A percentile compares a stretch with the other conserved stretches of the same genome.
Evolutionary conservation across 2,797 vertebrate species (phyloP).

Genomic region (Aphelocoma californica): DNA sequence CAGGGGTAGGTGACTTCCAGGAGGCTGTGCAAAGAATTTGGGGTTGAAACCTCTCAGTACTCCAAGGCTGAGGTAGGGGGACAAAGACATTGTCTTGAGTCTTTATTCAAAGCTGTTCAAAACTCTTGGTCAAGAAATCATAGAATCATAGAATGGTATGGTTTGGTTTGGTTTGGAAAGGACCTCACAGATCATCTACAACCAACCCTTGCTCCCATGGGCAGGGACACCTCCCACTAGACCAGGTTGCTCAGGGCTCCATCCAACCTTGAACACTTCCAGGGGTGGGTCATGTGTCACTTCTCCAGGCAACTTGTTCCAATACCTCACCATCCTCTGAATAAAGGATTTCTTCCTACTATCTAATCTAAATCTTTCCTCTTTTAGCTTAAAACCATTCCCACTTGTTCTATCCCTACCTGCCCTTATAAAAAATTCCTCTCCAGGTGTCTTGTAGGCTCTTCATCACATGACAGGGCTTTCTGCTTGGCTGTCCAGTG

Average conservation of each 20-base stretch:
- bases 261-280: background rate
- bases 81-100: background rate
- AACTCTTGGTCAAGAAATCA: background rate
- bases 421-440: background rate
- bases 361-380: background rate
- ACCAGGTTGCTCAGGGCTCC: background rate
- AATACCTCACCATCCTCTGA: background rate
- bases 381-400: background rate
- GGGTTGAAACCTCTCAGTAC: background rate
- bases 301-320: background rate
- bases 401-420: fast-evolving
- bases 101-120: background rate
- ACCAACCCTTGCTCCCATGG: background rate
- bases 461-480: background rate
- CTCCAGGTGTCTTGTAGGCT: background rate
- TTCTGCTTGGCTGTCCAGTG: background rate
- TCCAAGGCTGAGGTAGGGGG: background rate
- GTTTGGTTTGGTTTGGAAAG: background rate
- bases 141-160: background rate
- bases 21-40: background rate
- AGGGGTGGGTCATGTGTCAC: background rate
- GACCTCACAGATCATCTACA: background rate
- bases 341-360: background rate
- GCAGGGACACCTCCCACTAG: background rate
- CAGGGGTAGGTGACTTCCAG: background rate